Evolutionary conservation across 2,888 invertebrate species (phyloP).

Genomic region (Netelia fuscicornis): DNA sequence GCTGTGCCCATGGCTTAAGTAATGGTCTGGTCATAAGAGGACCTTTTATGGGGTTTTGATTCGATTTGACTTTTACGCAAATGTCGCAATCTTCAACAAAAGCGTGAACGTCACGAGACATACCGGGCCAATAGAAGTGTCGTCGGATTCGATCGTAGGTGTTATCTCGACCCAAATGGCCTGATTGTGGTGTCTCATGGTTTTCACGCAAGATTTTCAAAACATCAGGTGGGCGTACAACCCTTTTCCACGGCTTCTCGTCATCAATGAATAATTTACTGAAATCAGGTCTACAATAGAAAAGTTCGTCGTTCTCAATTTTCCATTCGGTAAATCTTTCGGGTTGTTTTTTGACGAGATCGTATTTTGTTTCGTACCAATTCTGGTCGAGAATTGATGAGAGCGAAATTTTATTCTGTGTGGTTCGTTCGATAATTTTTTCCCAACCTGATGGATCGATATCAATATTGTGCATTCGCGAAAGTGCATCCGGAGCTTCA

Average conservation of each 20-base stretch:
- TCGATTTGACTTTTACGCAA: conserved; percentile 54
- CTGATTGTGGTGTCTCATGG: conserved; percentile 43
- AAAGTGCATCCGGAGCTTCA: conserved; percentile 42
- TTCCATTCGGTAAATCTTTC: conserved; percentile 53
- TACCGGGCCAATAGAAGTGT: conserved; percentile 46
- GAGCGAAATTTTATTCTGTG: neutral
- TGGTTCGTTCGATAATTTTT: conserved; percentile 5
- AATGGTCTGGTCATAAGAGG: conserved; percentile 30
- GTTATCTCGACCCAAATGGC: conserved; percentile 58
- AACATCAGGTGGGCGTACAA: conserved; percentile 29
- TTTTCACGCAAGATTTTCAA: conserved; percentile 42
- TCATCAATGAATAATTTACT: conserved; percentile 23
- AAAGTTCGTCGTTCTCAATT: conserved; percentile 25
- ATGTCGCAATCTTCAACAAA: conserved; percentile 47
- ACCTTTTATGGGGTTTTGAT: conserved; percentile 40
- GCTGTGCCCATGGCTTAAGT: conserved; percentile 42
- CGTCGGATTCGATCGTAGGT: conserved; percentile 53
- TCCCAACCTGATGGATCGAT: conserved; percentile 53
- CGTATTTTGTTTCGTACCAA: conserved; percentile 54
- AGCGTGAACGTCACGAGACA: conserved; percentile 50
- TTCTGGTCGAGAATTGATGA: conserved; percentile 16
- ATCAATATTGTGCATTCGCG: conserved; percentile 46
- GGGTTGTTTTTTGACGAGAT: conserved; percentile 30
- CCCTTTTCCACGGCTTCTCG: conserved; percentile 55
- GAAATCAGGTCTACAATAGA: conserved; percentile 38